These are phyloP conservation scores for Trypoxylon attenuatum DNA, from an alignment of 2,888 invertebrate genomes.

Conservation along the genomic window DNA sequence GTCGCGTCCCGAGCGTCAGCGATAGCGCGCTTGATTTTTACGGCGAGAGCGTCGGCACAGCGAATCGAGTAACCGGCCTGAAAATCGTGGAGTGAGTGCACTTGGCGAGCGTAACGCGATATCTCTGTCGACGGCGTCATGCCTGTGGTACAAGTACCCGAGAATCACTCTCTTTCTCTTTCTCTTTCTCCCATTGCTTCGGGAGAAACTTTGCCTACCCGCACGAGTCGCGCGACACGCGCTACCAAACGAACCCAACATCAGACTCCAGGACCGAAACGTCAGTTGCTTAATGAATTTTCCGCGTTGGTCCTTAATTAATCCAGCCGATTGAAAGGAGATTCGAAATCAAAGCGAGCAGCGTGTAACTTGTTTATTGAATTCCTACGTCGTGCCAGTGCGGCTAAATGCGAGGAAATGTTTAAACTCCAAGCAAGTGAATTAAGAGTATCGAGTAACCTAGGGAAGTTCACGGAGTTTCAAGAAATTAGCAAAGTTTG, in stretches of 20 bases:
- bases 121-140: no score
- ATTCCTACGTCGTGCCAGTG: constrained; percentile 50
- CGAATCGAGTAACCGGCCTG: no score
- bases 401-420: constrained; percentile 55
- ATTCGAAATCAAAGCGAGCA: constrained; percentile 36
- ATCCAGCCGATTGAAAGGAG: constrained; percentile 40
- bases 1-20: no score
- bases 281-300: constrained; percentile 39
- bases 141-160: no score
- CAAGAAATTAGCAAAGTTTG: constrained; percentile 59
- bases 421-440: constrained; percentile 59
- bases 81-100: no score
- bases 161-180: no score
- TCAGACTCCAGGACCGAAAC: constrained; percentile 5
- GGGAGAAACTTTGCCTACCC: no score
- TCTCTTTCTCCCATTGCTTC: no score
- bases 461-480: constrained; percentile 49
- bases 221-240: no score
- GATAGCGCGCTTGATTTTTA: no score
- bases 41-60: no score
- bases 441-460: constrained; percentile 62
- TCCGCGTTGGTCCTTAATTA: constrained; percentile 32
- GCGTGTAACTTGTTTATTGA: constrained; percentile 54
- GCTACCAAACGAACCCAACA: constrained; percentile 1
- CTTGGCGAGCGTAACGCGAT: no score